Conservation (phyloP, 2,113 vertebrate genomes). For the Pseudonaja textilis region DNA sequence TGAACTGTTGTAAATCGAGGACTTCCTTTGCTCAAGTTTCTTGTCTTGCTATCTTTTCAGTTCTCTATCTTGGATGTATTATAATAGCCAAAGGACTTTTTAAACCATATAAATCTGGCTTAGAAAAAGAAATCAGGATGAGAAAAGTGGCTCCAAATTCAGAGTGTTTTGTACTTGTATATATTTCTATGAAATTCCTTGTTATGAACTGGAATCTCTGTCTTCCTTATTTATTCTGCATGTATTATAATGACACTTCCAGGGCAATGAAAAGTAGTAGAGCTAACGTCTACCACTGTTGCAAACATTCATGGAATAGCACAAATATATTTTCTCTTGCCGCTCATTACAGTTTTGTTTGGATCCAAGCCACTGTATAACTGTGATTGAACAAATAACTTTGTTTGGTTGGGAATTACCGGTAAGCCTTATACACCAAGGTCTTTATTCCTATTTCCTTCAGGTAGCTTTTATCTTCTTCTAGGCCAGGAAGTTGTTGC, state of each 20-base stretch:
- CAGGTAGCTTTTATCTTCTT: slow-evolving; percentile 92
- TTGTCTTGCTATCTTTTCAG: background rate
- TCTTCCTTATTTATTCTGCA: background rate
- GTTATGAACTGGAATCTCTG: background rate
- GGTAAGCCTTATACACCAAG: slow-evolving; percentile 94
- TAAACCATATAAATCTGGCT: background rate
- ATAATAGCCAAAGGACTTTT: background rate
- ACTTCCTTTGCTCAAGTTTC: background rate
- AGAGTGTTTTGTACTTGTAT: too few relatives aligned
- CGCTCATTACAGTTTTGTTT: background rate
- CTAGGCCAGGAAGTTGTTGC: slow-evolving; percentile 88
- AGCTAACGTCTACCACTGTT: background rate
- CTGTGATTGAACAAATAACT: background rate
- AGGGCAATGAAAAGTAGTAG: background rate
- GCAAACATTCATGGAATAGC: background rate
- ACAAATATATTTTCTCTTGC: background rate
- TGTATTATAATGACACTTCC: background rate
- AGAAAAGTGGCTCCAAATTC: background rate
- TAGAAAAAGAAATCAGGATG: background rate
- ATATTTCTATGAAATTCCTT: background rate
- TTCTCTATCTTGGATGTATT: background rate
- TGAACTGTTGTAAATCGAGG: too few relatives aligned
- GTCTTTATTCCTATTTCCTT: slow-evolving; percentile 92
- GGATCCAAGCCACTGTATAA: background rate
- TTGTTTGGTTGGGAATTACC: slow-evolving; percentile 67